These are phyloP conservation scores for Aleiodes alternator DNA, from an alignment of 2,888 invertebrate genomes.

Conservation along the genomic window DNA sequence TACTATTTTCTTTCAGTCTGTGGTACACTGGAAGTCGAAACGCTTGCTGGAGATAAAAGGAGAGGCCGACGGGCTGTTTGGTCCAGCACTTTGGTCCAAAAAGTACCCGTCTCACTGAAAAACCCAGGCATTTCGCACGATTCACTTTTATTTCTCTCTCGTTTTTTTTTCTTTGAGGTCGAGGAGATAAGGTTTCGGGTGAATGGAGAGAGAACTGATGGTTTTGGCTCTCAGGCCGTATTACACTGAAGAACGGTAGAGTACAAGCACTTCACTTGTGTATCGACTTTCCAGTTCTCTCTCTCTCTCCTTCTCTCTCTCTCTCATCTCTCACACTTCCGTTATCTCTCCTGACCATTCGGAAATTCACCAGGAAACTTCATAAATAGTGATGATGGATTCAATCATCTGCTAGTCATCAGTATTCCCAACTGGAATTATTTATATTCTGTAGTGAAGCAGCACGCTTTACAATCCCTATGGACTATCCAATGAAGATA, in stretches of 20 bases:
- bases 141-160: constrained; percentile 35
- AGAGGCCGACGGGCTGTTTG: constrained; percentile 32
- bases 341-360: constrained; percentile 8
- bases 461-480: too few relatives aligned
- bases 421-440: too few relatives aligned
- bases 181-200: constrained; percentile 40
- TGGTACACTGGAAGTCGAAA: constrained; percentile 24
- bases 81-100: constrained; percentile 21
- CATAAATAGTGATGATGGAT: neutral
- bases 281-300: constrained; percentile 24
- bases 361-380: neutral
- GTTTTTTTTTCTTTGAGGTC: constrained; percentile 41
- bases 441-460: too few relatives aligned
- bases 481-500: too few relatives aligned
- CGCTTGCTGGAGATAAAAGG: constrained; percentile 38
- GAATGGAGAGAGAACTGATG: constrained; percentile 27
- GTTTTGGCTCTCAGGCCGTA: constrained; percentile 11
- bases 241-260: constrained; percentile 29
- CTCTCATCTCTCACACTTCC: neutral
- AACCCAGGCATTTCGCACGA: constrained; percentile 38
- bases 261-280: constrained; percentile 32
- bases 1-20: constrained; percentile 10
- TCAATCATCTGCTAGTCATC: constrained; percentile 2
- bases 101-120: constrained; percentile 15
- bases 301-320: neutral